Evolutionary conservation across 2,797 vertebrate species (phyloP).

Genomic region (Pseudotriccus pelzelni): DNA sequence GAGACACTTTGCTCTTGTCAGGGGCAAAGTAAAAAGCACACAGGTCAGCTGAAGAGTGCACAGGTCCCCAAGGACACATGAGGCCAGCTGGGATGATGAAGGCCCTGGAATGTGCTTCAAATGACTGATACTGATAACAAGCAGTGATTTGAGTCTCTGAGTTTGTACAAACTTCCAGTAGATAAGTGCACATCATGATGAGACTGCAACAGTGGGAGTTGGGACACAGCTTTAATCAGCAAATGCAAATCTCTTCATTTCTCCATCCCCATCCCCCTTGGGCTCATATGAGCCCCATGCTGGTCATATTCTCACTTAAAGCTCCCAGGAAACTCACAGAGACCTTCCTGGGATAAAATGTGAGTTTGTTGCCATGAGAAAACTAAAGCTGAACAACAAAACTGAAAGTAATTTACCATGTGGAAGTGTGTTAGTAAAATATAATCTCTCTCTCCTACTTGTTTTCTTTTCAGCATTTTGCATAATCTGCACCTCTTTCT

Average conservation of each 20-base stretch:
- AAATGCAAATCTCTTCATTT: background rate
- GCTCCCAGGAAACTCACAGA: background rate
- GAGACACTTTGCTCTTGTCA: background rate
- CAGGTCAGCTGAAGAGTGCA: background rate
- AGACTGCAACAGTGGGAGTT: background rate
- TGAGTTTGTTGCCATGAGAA: background rate
- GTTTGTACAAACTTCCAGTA: background rate
- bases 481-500: background rate
- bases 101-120: background rate
- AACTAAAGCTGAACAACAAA: background rate
- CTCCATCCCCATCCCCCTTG: background rate
- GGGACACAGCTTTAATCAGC: background rate
- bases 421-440: background rate
- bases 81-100: background rate
- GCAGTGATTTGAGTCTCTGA: background rate
- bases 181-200: background rate
- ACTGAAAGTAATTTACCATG: background rate
- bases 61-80: background rate
- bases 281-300: background rate
- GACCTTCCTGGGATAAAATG: background rate
- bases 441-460: background rate
- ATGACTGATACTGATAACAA: background rate
- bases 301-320: background rate
- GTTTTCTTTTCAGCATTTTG: background rate
- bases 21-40: background rate